phyloP scores from a whole-genome alignment of 2,113 vertebrate genomes.

The Micronycteris hirsuta region DNA sequence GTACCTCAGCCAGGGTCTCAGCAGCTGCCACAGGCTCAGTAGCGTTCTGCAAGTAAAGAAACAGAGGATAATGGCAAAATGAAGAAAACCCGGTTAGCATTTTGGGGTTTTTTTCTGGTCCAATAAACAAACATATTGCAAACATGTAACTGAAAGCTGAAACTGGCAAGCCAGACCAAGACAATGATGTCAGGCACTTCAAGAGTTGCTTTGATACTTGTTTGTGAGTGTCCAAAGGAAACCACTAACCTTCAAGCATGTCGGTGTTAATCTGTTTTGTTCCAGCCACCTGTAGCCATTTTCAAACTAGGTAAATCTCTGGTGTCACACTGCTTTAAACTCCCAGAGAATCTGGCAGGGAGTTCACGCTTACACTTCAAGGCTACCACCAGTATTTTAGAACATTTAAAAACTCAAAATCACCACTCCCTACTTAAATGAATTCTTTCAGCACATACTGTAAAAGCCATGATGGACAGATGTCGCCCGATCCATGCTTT shows the following conservation, averaged over 20 bases:
- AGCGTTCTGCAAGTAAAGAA: conserved; percentile 74
- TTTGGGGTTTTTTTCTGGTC: neutral
- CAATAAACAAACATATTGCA: neutral
- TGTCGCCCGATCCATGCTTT: neutral
- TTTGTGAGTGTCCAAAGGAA: neutral
- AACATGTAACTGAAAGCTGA: conserved; percentile 31
- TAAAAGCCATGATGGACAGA: neutral
- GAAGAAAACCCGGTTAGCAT: neutral
- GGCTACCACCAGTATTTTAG: neutral
- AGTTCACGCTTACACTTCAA: neutral
- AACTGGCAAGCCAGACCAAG: neutral
- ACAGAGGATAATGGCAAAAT: neutral
- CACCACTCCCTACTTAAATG: neutral
- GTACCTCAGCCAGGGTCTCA: conserved; percentile 83
- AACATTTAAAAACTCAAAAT: neutral
- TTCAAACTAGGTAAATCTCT: neutral
- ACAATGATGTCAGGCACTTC: neutral
- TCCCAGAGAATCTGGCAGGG: neutral
- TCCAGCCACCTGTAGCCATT: neutral
- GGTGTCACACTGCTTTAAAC: neutral
- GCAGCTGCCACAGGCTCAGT: conserved; percentile 71
- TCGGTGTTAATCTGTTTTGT: neutral
- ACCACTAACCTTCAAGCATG: neutral
- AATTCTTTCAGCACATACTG: neutral
- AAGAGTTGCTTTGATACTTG: neutral